Base-by-base conservation (phyloP, 2,888 invertebrate species). In the Nomada ferruginata region DNA sequence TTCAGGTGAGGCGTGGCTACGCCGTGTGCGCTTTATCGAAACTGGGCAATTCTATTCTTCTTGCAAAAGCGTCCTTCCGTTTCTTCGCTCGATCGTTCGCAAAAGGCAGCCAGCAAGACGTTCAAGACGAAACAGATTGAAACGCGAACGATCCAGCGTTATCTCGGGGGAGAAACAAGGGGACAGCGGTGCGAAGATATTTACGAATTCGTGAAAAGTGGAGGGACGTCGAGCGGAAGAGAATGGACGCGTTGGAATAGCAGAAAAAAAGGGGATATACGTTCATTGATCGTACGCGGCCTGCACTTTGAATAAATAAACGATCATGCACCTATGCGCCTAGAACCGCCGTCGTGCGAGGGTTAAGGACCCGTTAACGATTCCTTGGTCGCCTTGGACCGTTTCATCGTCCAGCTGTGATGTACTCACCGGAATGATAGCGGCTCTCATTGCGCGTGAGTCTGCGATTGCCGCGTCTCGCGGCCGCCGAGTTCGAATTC, bases 371-470 rank as follows among this genome's bases (percentile, higher is more conserved):
- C 64, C 73, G 81, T 73, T 74, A 79, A 70, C 72, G 65, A 11
- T 76, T 55, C 53, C 71, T 76, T 50, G 44, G 69, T 55, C 74
- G 57, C 36, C 42, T 20, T 29, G 52, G 29, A 57, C 69, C 63
- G 63, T 66, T 74, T 47, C 63, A 76, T 69, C 50, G 53, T 76
- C 76, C 59, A 79, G 59, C 76, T 76, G 36, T 77, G 55, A 71
- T 77, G 87, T 92, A 95, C 96, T 96, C 96, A 98, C 98, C 98
- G 94, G 98, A 98, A 94, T 98, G 98, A 94, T 98, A 98, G 93
- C 98, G 96, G 95, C 97, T 98, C 95, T 98, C 98, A 95, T 98
- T 98, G 93, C 98, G 95, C 88, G 98, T 98, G 91, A 98, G 96
- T 91, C 98, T 95, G 86, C 98, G 95, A 95, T 98, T 98, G 93